Percentiles rank a stretch among this genome's conserved stretches.
These are phyloP conservation scores for Lepus timidus DNA, from an alignment of 2,113 vertebrate genomes.

Conservation along the genomic window DNA sequence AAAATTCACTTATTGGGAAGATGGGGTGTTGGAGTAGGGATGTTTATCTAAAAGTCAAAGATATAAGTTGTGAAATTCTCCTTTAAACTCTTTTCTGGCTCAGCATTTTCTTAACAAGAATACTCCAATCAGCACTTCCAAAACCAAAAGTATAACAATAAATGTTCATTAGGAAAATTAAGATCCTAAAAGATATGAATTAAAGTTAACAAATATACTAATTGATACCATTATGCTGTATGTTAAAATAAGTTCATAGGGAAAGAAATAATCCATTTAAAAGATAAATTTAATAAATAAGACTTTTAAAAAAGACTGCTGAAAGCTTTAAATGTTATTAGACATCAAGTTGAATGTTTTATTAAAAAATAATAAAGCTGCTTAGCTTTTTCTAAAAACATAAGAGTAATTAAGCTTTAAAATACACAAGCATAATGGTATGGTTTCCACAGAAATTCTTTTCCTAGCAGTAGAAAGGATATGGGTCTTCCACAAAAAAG, in stretches of 20 bases:
- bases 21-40: not conserved
- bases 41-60: not conserved
- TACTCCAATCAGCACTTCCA: not conserved
- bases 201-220: slow-evolving; percentile 38
- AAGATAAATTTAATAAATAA: slow-evolving; percentile 10
- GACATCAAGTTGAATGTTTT: not conserved
- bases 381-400: slow-evolving; percentile 21
- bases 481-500: not conserved
- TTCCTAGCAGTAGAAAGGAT: not conserved
- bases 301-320: not conserved
- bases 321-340: slow-evolving; percentile 60
- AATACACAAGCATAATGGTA: not conserved
- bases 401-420: slow-evolving; percentile 10
- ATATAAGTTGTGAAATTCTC: not conserved
- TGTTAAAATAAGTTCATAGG: not conserved
- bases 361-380: slow-evolving; percentile 49
- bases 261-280: not conserved
- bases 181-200: not conserved
- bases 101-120: not conserved
- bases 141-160: slow-evolving; percentile 26
- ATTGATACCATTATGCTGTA: not conserved
- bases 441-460: not conserved
- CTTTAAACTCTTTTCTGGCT: not conserved
- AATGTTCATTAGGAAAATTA: slow-evolving; percentile 23
- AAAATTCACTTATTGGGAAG: slow-evolving; percentile 12